Evolutionary conservation across 2,888 invertebrate species (phyloP), one percentile per base, ranked within the genome.

Genomic region (Rhodophaea formosa): DNA sequence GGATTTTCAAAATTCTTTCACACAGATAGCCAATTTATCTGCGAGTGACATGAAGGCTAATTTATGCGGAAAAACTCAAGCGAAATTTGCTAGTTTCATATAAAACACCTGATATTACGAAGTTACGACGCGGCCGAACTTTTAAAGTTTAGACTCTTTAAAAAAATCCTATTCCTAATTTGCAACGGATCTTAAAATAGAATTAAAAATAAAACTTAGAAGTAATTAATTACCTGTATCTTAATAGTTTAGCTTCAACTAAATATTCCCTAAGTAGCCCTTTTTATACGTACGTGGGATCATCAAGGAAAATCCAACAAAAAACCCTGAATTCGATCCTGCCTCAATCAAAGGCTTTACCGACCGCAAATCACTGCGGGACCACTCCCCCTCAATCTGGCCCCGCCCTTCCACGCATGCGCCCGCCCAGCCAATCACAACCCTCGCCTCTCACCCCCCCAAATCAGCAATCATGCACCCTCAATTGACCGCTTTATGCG

Each of bases 291-390:
- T n/a, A 39, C 10, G 12, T 12, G 12, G 12, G 10, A 3, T n/a
- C 39, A 6, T 39, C 8, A 39, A 39, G n/a, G n/a, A 39, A 39
- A 39, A 39, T 12, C 12, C 39, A 12, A n/a, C 39, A 39, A 16
- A 17, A 45, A 29, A 47, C 10, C 58, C 72, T 54, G 16, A 79
- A 66, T 65, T 68, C 86, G 62, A 58, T 63, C 71, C 89, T 86
- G 87, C 53, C 63, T 77, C 87, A 88, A 88, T 89, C 86, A 88
- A 87, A 88, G 84, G 84, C 84, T 83, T 80, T 68, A 59, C 68
- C 76, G 80, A 89, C 90, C 90, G 88, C 90, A 91, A 90, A 91
- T 91, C 90, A 89, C 86, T 72, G 84, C 76, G 65, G 77, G 76
- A 86, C 85, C 88, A 88, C 88, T 84, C 88, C 88, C 86, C 78